Conservation (phyloP, 2,888 invertebrate species). For the Chaetoderma sp. region DNA sequence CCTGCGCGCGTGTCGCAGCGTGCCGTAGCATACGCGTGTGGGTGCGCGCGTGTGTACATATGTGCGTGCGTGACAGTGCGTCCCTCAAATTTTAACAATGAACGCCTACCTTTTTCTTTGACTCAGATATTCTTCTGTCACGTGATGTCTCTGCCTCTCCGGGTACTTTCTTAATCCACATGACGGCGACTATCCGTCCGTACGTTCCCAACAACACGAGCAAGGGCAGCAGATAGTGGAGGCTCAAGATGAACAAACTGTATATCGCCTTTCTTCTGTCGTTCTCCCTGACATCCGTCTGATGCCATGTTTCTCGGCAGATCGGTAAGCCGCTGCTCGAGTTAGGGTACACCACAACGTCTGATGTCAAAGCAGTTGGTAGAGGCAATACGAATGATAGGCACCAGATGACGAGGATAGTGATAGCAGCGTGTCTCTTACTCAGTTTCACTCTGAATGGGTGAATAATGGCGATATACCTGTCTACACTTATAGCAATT, state of each 20-base stretch:
- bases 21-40: too few relatives aligned
- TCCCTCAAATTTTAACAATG: too few relatives aligned
- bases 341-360: slow-evolving; percentile 63
- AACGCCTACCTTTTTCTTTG: slow-evolving; percentile 7
- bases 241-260: slow-evolving; percentile 80
- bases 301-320: slow-evolving; percentile 47
- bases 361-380: slow-evolving; percentile 81
- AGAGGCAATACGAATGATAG: slow-evolving; percentile 83
- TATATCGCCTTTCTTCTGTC: slow-evolving; percentile 72
- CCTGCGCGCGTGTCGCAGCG: too few relatives aligned
- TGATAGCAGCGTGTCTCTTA: slow-evolving; percentile 77
- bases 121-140: neutral
- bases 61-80: too few relatives aligned
- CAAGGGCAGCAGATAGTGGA: slow-evolving; percentile 87
- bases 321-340: neutral
- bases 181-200: slow-evolving; percentile 84
- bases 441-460: slow-evolving; percentile 85
- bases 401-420: slow-evolving; percentile 80
- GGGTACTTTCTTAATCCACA: slow-evolving; percentile 87
- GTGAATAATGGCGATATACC: slow-evolving; percentile 90
- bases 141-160: neutral
- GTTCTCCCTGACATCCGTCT: slow-evolving; percentile 16
- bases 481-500: slow-evolving; percentile 88
- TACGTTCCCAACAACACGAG: slow-evolving; percentile 86
- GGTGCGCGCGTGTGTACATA: too few relatives aligned